Evolutionary conservation across 2,888 invertebrate genomes (phyloP), one percentile per base, ranked within the genome.

Genomic region (Drosophila percnosoma): DNA sequence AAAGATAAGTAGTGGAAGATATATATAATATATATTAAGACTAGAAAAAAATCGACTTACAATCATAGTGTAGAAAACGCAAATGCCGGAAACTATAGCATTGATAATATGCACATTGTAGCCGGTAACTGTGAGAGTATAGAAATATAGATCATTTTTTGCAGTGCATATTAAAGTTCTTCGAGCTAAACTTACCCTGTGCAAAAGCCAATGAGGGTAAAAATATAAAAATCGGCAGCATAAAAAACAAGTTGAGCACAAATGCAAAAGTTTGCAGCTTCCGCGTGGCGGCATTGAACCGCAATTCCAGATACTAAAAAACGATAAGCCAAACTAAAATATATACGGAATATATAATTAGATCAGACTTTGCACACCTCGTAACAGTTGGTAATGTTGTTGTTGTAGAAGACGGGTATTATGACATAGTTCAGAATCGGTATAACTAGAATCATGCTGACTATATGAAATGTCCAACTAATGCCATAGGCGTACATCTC

Each of bases 51-150:
- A 13, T 21, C 13, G n/a, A 5, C 94, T 93, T 91, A 95, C 94
- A 83, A 95, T 84, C 83, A 94, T 94, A 0, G 95, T 95, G 87
- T 95, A 95, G 84, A 95, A 94, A 18, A 94, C 94, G 83, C 95
- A 95, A 21, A 95, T 94, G 18, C 93, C 75, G 54, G 94, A 94
- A 5, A 94, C 94, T 8, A 94, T 91, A 1, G 93, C 75, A 61
- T 95, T 94, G 31, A 95, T 94, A 1, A 94, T 85, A 92, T 95
- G 95, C 49, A 95, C 92, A 72, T 94, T 93, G 8, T 93, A 92
- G 0, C 95, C 95, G 2, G 95, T 94, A 5, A 95, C 95, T 95
- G 10, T 8, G 11, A 2, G 21, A 27, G 31, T 2, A 0, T 24
- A 24, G 24, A 24, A 24, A 24, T 24, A 24, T 24, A 24, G 24